These are phyloP conservation scores for Capreolus pygargus DNA, from an alignment of 2,113 vertebrate species.

Conservation along the genomic window DNA sequence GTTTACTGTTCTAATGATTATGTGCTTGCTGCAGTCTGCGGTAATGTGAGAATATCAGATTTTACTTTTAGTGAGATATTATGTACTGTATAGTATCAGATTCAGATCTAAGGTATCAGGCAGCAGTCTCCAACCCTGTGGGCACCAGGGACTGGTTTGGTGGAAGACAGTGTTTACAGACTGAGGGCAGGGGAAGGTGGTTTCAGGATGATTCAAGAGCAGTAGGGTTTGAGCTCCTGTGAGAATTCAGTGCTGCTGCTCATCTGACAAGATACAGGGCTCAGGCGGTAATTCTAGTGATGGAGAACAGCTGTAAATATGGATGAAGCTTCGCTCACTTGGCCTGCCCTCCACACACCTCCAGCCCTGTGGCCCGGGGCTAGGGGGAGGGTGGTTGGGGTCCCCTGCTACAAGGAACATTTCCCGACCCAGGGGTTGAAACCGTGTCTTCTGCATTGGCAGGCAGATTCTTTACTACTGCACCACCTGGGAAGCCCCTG, in stretches of 20 bases:
- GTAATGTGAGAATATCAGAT: not conserved
- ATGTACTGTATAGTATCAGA: not conserved
- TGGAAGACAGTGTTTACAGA: not conserved
- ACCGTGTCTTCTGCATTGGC: not conserved
- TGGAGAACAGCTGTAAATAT: not conserved
- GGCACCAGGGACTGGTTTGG: not conserved
- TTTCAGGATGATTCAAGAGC: not conserved
- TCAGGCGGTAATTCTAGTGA: not conserved
- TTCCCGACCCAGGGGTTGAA: not conserved
- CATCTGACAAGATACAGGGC: not conserved
- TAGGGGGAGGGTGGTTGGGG: not conserved
- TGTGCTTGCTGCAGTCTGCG: not conserved
- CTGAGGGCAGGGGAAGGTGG: not conserved
- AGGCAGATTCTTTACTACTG: not conserved
- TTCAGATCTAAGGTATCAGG: not conserved
- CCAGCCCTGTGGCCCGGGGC: not conserved
- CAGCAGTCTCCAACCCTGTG: not conserved
- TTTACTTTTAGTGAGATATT: not conserved
- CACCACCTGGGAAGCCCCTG: not conserved
- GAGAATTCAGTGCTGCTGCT: not conserved
- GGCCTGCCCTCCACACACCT: not conserved
- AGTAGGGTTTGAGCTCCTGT: not conserved
- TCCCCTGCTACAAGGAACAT: not conserved
- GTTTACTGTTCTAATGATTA: not conserved
- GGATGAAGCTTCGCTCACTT: not conserved